These are phyloP conservation scores for Penaeus monodon DNA, from an alignment of 2,888 invertebrate genomes.

Conservation along the genomic window DNA sequence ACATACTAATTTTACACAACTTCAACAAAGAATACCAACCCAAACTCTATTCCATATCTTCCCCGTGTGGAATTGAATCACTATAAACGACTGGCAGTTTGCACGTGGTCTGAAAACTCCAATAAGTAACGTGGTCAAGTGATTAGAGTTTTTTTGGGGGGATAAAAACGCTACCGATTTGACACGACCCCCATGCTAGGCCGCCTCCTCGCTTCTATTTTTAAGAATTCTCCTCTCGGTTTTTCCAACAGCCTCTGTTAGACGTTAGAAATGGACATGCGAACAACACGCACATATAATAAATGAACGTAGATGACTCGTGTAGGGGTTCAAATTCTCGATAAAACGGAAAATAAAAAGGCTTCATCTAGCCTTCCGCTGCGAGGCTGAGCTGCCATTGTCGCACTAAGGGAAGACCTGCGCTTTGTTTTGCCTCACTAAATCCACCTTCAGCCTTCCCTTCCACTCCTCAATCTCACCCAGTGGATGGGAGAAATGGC, in stretches of 20 bases:
- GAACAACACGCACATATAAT: too few relatives aligned
- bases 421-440: constrained; percentile 18
- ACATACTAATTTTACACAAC: too few relatives aligned
- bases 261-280: too few relatives aligned
- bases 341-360: constrained; percentile 29
- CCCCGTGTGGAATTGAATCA: too few relatives aligned
- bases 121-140: too few relatives aligned
- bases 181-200: constrained; percentile 13
- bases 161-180: constrained; percentile 13
- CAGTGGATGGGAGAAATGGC: not conserved
- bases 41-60: too few relatives aligned
- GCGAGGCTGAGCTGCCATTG: constrained; percentile 42
- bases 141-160: not conserved
- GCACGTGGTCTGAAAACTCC: too few relatives aligned
- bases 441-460: not conserved
- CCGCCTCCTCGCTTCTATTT: constrained; percentile 29
- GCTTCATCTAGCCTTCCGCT: constrained; percentile 31
- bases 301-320: too few relatives aligned
- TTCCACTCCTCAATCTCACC: not conserved
- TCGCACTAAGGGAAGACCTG: constrained; percentile 15
- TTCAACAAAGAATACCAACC: too few relatives aligned
- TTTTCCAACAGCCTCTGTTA: not conserved
- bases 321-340: not conserved
- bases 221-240: not conserved
- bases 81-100: too few relatives aligned